Evolutionary conservation across 1,140 invertebrate species (phyloP).

Genomic region (Diorhabda carinulata): DNA sequence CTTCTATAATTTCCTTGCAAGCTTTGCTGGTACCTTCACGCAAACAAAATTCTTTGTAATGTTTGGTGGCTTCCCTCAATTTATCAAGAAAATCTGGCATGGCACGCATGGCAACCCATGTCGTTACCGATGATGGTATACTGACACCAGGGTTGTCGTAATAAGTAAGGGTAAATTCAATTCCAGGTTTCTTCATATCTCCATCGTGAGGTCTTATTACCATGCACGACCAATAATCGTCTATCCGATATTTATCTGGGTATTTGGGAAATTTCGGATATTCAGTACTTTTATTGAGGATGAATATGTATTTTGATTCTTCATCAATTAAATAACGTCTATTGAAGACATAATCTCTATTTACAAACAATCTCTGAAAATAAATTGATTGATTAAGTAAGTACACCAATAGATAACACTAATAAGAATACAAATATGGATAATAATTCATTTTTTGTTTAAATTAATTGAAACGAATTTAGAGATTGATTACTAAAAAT

Average conservation of each 20-base stretch:
- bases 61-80: conserved; percentile 40
- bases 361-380: conserved; percentile 71
- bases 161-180: conserved; percentile 82
- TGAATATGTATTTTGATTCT: conserved; percentile 54
- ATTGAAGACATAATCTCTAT: conserved; percentile 83
- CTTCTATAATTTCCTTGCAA: conserved; percentile 22
- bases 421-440: no score
- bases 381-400: no score
- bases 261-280: conserved; percentile 58
- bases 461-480: no score
- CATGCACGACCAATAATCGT: conserved; percentile 83
- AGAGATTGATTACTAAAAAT: no score
- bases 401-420: no score
- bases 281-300: conserved; percentile 59
- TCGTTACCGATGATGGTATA: conserved; percentile 60
- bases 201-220: conserved; percentile 66
- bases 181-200: conserved; percentile 56
- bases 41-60: conserved; percentile 42
- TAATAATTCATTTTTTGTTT: no score
- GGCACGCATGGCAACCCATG: conserved; percentile 60
- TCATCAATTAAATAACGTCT: conserved; percentile 63
- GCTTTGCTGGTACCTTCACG: conserved; percentile 26
- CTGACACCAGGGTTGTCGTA: conserved; percentile 81
- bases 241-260: conserved; percentile 61
- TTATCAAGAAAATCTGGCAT: conserved; percentile 45